These are phyloP conservation scores for Philonicus albiceps DNA, from an alignment of 2,888 invertebrate genomes.

Conservation along the genomic window DNA sequence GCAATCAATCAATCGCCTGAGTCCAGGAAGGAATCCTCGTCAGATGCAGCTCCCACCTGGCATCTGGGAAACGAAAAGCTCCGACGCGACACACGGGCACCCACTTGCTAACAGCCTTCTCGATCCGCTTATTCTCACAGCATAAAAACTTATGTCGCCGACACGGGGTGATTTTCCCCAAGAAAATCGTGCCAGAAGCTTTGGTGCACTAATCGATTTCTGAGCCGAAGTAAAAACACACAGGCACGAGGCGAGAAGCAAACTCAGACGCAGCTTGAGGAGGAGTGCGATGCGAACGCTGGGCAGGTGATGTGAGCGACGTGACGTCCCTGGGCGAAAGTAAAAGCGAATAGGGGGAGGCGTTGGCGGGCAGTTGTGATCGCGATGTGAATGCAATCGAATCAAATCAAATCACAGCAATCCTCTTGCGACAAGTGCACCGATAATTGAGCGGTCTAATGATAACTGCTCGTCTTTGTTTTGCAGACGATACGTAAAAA, in stretches of 20 bases:
- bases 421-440: background rate
- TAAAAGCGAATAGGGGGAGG: background rate
- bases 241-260: background rate
- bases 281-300: background rate
- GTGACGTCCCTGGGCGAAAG: background rate
- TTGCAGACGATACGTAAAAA: background rate
- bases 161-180: background rate
- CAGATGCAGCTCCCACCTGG: background rate
- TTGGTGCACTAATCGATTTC: background rate
- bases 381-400: background rate
- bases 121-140: background rate
- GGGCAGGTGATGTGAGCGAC: background rate
- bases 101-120: background rate
- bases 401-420: background rate
- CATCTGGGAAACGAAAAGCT: background rate
- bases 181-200: background rate
- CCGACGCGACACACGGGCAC: background rate
- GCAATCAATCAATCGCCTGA: background rate
- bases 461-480: background rate
- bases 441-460: background rate
- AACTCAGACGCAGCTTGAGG: background rate
- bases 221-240: background rate
- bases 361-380: background rate
- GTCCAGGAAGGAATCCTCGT: background rate
- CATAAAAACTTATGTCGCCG: background rate